Conservation (phyloP, 2,888 invertebrate genomes). For the Chrysomela aeneicollis region DNA sequence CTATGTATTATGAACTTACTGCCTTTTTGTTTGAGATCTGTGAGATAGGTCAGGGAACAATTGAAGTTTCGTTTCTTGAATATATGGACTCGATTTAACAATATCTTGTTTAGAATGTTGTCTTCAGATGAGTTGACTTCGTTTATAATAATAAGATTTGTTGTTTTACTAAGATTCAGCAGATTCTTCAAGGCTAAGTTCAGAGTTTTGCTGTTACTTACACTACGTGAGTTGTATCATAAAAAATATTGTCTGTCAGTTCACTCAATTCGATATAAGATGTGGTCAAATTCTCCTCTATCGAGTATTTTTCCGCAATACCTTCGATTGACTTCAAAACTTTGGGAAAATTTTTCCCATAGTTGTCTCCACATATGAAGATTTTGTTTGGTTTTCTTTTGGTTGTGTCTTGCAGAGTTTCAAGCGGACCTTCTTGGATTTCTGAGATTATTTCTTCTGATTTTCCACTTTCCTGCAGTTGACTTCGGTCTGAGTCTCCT, state of each 20-base stretch:
- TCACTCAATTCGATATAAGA: slow-evolving; percentile 11
- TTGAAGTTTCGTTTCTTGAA: slow-evolving; percentile 10
- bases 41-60: slow-evolving; percentile 11
- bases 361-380: background rate
- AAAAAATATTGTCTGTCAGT: slow-evolving; percentile 9
- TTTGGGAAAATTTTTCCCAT: background rate
- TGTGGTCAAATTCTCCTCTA: too few relatives aligned
- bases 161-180: background rate
- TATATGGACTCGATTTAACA: slow-evolving; percentile 12
- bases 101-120: slow-evolving; percentile 10
- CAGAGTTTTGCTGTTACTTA: too few relatives aligned
- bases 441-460: slow-evolving; percentile 1
- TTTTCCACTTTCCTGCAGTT: slow-evolving; percentile 6
- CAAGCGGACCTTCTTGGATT: slow-evolving; percentile 3
- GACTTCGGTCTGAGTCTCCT: slow-evolving; percentile 1
- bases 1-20: slow-evolving; percentile 8
- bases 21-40: slow-evolving; percentile 10
- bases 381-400: slow-evolving; percentile 12
- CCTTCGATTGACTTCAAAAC: slow-evolving; percentile 8
- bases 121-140: slow-evolving; percentile 11
- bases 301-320: slow-evolving; percentile 7
- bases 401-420: slow-evolving; percentile 4
- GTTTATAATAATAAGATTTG: background rate
- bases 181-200: slow-evolving; percentile 9
- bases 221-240: too few relatives aligned